Conservation (phyloP, 1,140 invertebrate genomes). For the Lysiphlebus fabarum region DNA sequence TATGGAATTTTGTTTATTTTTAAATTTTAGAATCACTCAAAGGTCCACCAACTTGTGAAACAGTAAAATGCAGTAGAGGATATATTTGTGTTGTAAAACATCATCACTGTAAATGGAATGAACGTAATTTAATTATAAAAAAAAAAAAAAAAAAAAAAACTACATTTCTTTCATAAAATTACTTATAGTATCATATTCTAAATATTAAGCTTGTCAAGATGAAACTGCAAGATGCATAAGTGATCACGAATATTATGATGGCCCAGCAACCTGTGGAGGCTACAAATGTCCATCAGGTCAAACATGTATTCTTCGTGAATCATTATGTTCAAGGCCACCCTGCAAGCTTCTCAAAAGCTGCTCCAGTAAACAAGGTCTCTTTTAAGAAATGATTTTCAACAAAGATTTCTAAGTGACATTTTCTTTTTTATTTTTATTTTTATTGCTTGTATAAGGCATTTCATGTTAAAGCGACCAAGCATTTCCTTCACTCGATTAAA, state of each 20-base stretch:
- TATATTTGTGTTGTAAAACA: constrained; percentile 35
- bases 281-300: constrained; percentile 34
- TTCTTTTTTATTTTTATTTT: too few relatives aligned
- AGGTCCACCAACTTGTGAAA: constrained; percentile 36
- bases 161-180: not conserved
- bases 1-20: too few relatives aligned
- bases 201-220: constrained; percentile 33
- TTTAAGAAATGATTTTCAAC: not conserved
- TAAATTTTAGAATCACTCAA: constrained; percentile 36
- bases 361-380: constrained; percentile 30
- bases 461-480: too few relatives aligned
- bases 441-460: too few relatives aligned
- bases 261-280: constrained; percentile 34
- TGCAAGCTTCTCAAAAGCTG: constrained; percentile 43
- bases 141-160: too few relatives aligned
- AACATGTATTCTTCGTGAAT: constrained; percentile 40
- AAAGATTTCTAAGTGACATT: not conserved
- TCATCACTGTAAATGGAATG: constrained; percentile 35
- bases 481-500: not conserved
- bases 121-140: constrained; percentile 28
- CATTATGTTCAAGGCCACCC: constrained; percentile 33
- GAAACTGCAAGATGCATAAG: constrained; percentile 37
- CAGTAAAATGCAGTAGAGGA: constrained; percentile 35
- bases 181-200: not conserved
- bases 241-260: constrained; percentile 34